Percentiles rank a stretch among this genome's conserved stretches.
Conservation (phyloP, 2,888 invertebrate genomes). For the Apoda limacodes region DNA sequence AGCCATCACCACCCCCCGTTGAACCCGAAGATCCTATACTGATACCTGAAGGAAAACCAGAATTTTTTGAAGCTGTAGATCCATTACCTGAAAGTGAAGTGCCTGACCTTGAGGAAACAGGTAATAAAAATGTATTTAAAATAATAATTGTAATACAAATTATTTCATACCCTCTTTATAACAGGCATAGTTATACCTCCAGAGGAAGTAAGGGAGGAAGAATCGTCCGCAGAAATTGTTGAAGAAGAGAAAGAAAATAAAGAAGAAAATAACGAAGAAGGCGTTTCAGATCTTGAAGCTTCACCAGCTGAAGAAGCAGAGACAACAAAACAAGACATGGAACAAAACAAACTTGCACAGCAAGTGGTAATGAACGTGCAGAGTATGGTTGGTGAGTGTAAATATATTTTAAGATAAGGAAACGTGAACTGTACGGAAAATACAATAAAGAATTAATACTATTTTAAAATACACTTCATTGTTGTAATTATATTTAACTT, state of each 20-base stretch:
- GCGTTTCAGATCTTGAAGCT: too few relatives aligned
- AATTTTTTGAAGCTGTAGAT: conserved; percentile 49
- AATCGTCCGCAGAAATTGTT: too few relatives aligned
- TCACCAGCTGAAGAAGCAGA: too few relatives aligned
- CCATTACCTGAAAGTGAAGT: conserved; percentile 49
- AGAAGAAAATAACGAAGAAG: neutral
- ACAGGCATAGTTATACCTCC: too few relatives aligned
- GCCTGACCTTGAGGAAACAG: conserved; percentile 53
- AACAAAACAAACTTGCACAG: conserved; percentile 36
- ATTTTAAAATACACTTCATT: too few relatives aligned
- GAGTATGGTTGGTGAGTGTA: conserved; percentile 52
- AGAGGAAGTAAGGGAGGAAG: too few relatives aligned
- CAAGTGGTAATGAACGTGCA: conserved; percentile 43
- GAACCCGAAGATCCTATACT: conserved; percentile 49
- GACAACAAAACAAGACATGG: conserved; percentile 31
- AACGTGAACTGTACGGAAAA: too few relatives aligned
- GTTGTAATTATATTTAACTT: too few relatives aligned
- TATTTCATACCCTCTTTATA: too few relatives aligned
- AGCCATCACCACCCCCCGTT: conserved; percentile 34
- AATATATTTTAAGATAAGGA: neutral
- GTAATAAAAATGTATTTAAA: conserved; percentile 22
- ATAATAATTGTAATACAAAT: neutral
- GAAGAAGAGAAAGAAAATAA: neutral
- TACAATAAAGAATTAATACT: too few relatives aligned
- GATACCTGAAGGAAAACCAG: conserved; percentile 47